These are phyloP conservation scores for Cancer borealis DNA, from an alignment of 2,888 invertebrate genomes.

Conservation along the genomic window DNA sequence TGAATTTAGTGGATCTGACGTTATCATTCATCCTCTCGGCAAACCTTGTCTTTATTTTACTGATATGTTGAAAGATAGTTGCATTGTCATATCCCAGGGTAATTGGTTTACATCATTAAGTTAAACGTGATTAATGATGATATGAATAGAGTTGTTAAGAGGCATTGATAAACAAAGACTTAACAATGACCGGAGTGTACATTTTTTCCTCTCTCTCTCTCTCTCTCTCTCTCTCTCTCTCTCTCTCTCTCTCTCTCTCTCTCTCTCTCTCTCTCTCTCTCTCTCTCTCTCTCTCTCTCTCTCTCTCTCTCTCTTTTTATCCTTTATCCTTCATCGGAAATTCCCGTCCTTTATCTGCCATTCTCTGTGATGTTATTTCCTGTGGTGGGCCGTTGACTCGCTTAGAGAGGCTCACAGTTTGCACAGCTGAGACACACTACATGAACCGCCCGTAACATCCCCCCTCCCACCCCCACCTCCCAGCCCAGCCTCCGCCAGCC, in stretches of 20 bases:
- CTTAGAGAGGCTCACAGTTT: background rate
- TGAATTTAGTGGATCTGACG: background rate
- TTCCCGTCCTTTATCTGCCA: background rate
- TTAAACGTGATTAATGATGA: too few species aligned
- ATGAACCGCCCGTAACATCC: background rate
- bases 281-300: conserved; percentile 37
- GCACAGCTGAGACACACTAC: background rate
- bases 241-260: background rate
- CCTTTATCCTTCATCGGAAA: background rate
- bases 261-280: background rate
- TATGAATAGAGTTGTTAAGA: too few species aligned
- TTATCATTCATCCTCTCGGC: background rate
- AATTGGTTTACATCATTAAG: too few species aligned
- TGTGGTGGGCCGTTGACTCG: background rate
- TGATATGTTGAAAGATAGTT: too few species aligned
- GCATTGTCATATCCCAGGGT: too few species aligned
- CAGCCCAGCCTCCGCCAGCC: background rate
- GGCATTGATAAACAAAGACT: too few species aligned
- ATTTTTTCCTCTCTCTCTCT: background rate
- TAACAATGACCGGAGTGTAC: too few species aligned
- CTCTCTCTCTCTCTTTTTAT: background rate
- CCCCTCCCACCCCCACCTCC: background rate
- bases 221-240: background rate
- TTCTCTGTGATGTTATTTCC: conserved; percentile 21
- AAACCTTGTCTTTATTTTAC: too few species aligned